Evolutionary conservation across 1,140 invertebrate genomes (phyloP), one percentile per base, ranked within the genome.

Genomic region (Lerema accius): DNA sequence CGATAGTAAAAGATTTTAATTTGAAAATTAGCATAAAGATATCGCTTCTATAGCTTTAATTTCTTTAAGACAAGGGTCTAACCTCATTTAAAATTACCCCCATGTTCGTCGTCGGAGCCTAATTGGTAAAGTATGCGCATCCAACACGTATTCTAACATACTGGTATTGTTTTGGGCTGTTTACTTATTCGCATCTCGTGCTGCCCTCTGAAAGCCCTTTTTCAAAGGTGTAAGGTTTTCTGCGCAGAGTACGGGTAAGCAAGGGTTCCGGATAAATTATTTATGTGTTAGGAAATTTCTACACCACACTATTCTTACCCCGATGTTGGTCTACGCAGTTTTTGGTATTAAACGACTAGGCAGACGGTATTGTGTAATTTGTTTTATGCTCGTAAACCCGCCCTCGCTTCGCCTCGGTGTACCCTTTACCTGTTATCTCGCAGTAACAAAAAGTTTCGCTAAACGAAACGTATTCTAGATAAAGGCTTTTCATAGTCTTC

Each of bases 121-220:
- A 68, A 67, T 67, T 71, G 65, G 45, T 48, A 59, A 59, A 59
- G 43, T 59, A 59, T 48, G 55, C 39, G 32, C 53, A 58, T 15
- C 55, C 55, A 46, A 42, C 45, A 64, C 65, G 64, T 67, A 15
- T 64, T 19, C 51, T 49, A 60, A 60, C 55, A 70, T 76, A 64
- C 69, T 73, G 56, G 59, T 67, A 71, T 76, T 74, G 67, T 79
- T 77, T 72, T 69, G 46, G 62, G 48, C 67, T 71, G 53, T 59
- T 84, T 81, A 84, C 72, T 73, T 77, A 84, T 84, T 84, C 81
- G 17, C 45, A 13, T 63, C 75, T 66, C 78, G 81, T 76, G 56
- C 66, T 73, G 71, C 66, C 63, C 65, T 63, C 59, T 45, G 60
- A 51, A 53, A 56, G 64, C 65, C 69, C 58, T 69, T 71, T 78